phyloP scores from a whole-genome alignment of 2,797 vertebrate genomes.

The Onychomys arenicola region DNA sequence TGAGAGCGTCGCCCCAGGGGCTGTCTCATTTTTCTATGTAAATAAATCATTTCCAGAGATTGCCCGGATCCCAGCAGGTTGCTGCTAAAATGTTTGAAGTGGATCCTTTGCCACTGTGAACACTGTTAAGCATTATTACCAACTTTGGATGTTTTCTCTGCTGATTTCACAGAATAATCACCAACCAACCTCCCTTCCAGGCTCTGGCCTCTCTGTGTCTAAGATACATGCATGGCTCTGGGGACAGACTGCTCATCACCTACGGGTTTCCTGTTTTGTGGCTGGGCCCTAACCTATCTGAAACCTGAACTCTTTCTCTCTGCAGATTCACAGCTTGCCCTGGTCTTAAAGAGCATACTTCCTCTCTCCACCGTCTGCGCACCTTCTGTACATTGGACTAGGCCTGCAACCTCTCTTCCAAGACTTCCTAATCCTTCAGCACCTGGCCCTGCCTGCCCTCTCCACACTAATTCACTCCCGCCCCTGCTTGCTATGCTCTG shows the following conservation, averaged over 20 bases:
- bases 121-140: conserved; percentile 74
- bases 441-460: neutral
- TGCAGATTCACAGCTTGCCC: neutral
- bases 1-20: conserved; percentile 76
- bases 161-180: conserved; percentile 1
- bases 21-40: conserved; percentile 84
- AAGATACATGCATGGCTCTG: neutral
- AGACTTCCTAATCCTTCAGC: neutral
- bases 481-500: neutral
- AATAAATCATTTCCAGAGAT: conserved; percentile 87
- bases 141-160: conserved; percentile 69
- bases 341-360: neutral
- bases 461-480: neutral
- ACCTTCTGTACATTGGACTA: fast-evolving
- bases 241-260: neutral
- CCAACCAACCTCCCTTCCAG: neutral
- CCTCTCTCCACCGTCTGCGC: neutral
- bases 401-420: neutral
- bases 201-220: neutral
- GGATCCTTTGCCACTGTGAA: conserved; percentile 69
- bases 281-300: neutral
- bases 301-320: neutral
- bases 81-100: conserved; percentile 84
- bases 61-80: conserved; percentile 77
- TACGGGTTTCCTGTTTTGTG: fast-evolving